A percentile compares a stretch with the other conserved stretches of the same genome.
phyloP scores from a whole-genome alignment of 2,113 vertebrate genomes.

The Equus przewalskii region DNA sequence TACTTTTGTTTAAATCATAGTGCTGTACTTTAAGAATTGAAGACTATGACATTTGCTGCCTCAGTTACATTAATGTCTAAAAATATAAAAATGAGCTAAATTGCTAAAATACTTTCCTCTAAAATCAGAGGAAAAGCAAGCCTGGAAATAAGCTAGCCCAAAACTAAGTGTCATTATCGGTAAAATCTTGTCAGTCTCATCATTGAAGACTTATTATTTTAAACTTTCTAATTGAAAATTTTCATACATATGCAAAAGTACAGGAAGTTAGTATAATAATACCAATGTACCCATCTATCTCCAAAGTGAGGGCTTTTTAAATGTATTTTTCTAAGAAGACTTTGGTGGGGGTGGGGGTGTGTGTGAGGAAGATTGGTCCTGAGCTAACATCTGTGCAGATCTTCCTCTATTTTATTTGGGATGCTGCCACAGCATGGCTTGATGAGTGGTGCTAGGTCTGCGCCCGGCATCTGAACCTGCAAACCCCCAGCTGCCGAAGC shows the following conservation, averaged over 20 bases:
- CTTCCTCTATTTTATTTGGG: too few species aligned
- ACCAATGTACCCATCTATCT: background rate
- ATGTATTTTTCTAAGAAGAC: background rate
- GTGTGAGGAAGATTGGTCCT: too few species aligned
- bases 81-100: conserved; percentile 35
- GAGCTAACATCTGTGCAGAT: too few species aligned
- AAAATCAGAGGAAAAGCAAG: conserved; percentile 12
- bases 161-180: conserved; percentile 26
- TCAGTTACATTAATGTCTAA: conserved; percentile 41
- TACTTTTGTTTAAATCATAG: conserved; percentile 30
- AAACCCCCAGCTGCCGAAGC: too few species aligned
- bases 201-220: conserved; percentile 12
- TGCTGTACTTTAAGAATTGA: background rate
- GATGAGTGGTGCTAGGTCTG: too few species aligned
- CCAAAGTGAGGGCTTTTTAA: background rate
- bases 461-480: too few species aligned
- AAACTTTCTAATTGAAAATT: background rate
- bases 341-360: too few species aligned
- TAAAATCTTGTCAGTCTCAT: conserved; percentile 38
- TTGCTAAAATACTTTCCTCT: background rate
- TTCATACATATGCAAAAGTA: conserved; percentile 33
- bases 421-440: too few species aligned
- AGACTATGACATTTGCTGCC: background rate
- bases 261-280: background rate
- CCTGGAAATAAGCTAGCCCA: background rate